Evolutionary conservation across 2,888 invertebrate genomes (phyloP).

Genomic region (Hirtodrosophila histrioides): DNA sequence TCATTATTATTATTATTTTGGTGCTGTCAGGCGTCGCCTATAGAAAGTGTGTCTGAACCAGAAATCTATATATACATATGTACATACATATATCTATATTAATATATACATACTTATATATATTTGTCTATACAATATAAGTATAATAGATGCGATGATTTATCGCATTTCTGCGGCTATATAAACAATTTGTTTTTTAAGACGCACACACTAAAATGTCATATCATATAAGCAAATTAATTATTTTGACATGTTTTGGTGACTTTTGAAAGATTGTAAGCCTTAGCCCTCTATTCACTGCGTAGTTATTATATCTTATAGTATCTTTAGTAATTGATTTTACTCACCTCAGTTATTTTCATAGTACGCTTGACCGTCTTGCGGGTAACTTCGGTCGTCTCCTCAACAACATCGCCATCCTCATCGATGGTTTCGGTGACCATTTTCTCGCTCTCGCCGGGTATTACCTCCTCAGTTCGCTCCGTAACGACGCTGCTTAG

Average conservation of each 20-base stretch:
- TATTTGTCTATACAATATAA: slow-evolving; percentile 9
- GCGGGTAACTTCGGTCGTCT: slow-evolving; percentile 83
- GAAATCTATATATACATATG: slow-evolving; percentile 32
- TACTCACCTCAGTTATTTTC: slow-evolving; percentile 84
- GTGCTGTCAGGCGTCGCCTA: slow-evolving; percentile 55
- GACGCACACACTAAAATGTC: slow-evolving; percentile 45
- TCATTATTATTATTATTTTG: slow-evolving; percentile 11
- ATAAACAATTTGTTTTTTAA: slow-evolving; percentile 74
- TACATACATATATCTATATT: slow-evolving; percentile 7
- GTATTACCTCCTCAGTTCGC: slow-evolving; percentile 73
- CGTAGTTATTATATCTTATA: not conserved
- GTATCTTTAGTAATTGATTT: not conserved
- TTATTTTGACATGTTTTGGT: slow-evolving; percentile 53
- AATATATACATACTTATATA: slow-evolving; percentile 16
- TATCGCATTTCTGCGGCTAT: slow-evolving; percentile 61
- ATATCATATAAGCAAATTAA: slow-evolving; percentile 46
- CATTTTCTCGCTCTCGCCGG: slow-evolving; percentile 80
- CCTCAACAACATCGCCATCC: slow-evolving; percentile 83
- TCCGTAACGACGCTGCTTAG: slow-evolving; percentile 69
- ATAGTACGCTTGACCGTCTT: slow-evolving; percentile 84
- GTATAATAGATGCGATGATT: slow-evolving; percentile 60
- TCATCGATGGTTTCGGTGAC: slow-evolving; percentile 82
- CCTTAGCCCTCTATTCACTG: not conserved
- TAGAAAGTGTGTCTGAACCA: slow-evolving; percentile 72
- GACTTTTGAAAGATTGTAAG: not conserved